Percentiles rank a stretch among this genome's conserved stretches.
Conservation (phyloP, 35 echinoderm and acorn worm genomes). For the Apostichopus japonicus region DNA sequence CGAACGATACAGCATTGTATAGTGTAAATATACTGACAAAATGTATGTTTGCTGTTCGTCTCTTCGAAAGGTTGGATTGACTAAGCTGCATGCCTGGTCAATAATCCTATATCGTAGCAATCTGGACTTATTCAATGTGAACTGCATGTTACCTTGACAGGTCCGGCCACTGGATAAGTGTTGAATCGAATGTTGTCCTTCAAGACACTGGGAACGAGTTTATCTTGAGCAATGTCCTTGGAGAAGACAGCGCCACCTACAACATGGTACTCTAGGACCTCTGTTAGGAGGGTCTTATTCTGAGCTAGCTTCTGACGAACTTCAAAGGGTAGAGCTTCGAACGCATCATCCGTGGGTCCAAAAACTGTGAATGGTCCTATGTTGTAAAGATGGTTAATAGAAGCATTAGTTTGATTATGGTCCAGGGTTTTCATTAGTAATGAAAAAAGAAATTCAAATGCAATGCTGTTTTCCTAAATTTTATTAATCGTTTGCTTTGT, state of each 20-base stretch:
- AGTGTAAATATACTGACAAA: too few relatives aligned
- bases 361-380: slow-evolving; percentile 25
- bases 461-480: too few relatives aligned
- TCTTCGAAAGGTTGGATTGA: too few relatives aligned
- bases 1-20: too few relatives aligned
- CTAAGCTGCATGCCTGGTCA: too few relatives aligned
- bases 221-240: not conserved
- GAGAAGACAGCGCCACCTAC: slow-evolving; percentile 3
- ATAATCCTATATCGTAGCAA: too few relatives aligned
- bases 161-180: not conserved
- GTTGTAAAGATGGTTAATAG: not conserved
- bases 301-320: not conserved
- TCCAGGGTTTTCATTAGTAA: not conserved
- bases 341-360: slow-evolving; percentile 29
- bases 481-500: too few relatives aligned
- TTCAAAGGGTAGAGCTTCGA: not conserved
- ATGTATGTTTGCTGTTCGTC: too few relatives aligned
- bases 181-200: slow-evolving; percentile 35
- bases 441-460: too few relatives aligned
- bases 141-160: not conserved
- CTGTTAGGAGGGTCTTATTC: slow-evolving; percentile 7
- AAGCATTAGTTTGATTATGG: not conserved
- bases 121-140: too few relatives aligned
- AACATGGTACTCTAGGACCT: slow-evolving; percentile 4
- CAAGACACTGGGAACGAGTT: slow-evolving; percentile 3